A percentile compares a stretch with the other conserved stretches of the same genome.
Conservation (phyloP, 2,797 vertebrate species). For the Enteromius mattozi region DNA sequence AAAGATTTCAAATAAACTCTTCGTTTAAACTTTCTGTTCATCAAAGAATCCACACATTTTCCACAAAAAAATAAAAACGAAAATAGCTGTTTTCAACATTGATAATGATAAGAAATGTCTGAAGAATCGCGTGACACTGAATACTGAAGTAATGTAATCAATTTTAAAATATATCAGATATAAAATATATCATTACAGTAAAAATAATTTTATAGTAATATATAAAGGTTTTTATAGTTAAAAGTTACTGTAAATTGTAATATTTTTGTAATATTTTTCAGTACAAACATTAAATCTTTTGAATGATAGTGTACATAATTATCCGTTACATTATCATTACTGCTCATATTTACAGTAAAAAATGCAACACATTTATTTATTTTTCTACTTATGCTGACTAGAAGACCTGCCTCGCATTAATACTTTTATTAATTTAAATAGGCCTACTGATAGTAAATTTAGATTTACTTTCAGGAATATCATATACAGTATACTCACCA, state of each 20-base stretch:
- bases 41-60: background rate
- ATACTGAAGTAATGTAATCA: background rate
- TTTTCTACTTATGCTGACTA: background rate
- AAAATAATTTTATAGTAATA: too few species aligned
- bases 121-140: background rate
- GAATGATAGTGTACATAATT: background rate
- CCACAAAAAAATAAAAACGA: background rate
- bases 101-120: background rate
- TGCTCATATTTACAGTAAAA: background rate
- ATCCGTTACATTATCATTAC: background rate
- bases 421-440: background rate
- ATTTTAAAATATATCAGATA: background rate
- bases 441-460: too few species aligned
- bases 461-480: background rate
- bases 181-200: background rate
- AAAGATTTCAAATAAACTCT: background rate
- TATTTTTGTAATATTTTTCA: background rate
- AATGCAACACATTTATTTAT: background rate
- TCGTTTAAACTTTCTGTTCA: background rate
- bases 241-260: background rate
- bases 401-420: background rate
- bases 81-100: background rate
- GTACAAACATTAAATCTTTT: background rate
- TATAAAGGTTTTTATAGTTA: too few species aligned
- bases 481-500: background rate